phyloP scores from a whole-genome alignment of 2,797 vertebrate genomes.

The Mycteria americana region DNA sequence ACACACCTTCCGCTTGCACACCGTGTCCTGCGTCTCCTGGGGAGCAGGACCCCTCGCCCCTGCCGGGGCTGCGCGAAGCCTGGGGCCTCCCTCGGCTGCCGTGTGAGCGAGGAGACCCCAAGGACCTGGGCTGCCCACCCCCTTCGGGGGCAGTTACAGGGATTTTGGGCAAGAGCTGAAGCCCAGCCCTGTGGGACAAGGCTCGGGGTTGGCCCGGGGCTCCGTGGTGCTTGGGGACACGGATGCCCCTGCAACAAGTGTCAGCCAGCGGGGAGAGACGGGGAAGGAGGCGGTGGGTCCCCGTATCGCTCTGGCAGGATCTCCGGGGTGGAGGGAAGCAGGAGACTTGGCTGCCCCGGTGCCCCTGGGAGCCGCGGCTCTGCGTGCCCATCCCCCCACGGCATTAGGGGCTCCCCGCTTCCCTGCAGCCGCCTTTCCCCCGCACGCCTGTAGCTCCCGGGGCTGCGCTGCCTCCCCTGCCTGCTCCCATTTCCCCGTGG shows the following conservation, averaged over 20 bases:
- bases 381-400: fast-evolving
- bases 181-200: fast-evolving
- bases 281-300: neutral
- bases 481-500: neutral
- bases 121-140: neutral
- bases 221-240: neutral
- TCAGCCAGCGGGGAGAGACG: fast-evolving
- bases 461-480: neutral
- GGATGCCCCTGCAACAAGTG: neutral
- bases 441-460: fast-evolving
- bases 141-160: fast-evolving
- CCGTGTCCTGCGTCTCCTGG: fast-evolving
- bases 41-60: fast-evolving
- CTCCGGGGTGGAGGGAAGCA: fast-evolving
- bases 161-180: neutral
- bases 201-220: neutral
- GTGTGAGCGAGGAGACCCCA: fast-evolving
- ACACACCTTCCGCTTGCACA: neutral
- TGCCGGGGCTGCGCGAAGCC: fast-evolving
- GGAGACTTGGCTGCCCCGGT: neutral
- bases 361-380: neutral
- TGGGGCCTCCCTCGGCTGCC: fast-evolving
- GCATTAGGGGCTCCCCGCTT: neutral
- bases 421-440: neutral
- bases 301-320: fast-evolving